Conservation (phyloP, 2,888 invertebrate genomes). For the Aspidiotus destructor region DNA sequence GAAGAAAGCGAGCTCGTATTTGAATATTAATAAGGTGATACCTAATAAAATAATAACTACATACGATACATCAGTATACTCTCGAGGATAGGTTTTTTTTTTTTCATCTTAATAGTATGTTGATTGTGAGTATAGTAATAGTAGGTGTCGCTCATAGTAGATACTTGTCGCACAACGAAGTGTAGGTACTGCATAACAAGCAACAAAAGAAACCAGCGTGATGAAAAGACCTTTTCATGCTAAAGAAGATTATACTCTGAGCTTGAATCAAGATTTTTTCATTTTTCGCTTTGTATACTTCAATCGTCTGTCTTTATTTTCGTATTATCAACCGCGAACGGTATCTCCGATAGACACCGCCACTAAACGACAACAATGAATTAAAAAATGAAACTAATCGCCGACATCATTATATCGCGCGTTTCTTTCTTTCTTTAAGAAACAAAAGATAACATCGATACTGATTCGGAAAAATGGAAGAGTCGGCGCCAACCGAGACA, state of each 20-base stretch:
- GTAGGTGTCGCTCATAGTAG: constrained; percentile 9
- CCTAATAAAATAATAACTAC: constrained; percentile 22
- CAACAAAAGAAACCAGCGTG: constrained; percentile 20
- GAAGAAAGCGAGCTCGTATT: constrained; percentile 13
- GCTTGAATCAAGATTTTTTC: neutral
- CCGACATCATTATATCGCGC: constrained; percentile 23
- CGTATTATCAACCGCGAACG: constrained; percentile 7
- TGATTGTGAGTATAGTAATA: constrained; percentile 6
- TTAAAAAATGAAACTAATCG: constrained; percentile 30
- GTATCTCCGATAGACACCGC: constrained; percentile 16
- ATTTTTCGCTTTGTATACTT: neutral
- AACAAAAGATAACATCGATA: constrained; percentile 28
- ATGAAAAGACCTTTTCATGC: constrained; percentile 23
- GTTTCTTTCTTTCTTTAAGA: constrained; percentile 26
- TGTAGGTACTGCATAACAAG: constrained; percentile 4
- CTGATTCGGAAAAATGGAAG: constrained; percentile 32
- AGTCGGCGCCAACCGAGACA: constrained; percentile 28
- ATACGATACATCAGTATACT: no score
- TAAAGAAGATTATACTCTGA: neutral
- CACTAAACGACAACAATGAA: constrained; percentile 29
- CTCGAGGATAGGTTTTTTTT: no score
- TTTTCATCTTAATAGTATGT: neutral
- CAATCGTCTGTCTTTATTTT: neutral
- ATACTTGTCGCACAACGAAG: neutral
- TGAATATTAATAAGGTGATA: constrained; percentile 28